A percentile compares a stretch with the other conserved stretches of the same genome.
These are phyloP conservation scores for Schizotus pectinicornis DNA, from an alignment of 2,888 invertebrate species.

Conservation along the genomic window DNA sequence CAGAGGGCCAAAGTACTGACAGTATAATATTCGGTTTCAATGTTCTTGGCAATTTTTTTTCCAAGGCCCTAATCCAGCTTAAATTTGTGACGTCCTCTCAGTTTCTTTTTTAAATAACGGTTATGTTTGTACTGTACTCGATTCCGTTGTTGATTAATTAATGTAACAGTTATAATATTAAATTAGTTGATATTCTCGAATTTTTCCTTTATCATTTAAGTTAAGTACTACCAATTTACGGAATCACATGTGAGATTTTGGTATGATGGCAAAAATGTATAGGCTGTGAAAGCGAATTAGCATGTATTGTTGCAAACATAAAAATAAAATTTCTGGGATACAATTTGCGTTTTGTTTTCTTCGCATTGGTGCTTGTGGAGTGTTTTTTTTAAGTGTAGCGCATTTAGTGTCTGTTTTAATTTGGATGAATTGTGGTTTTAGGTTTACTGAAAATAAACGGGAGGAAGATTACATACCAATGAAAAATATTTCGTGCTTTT, in stretches of 20 bases:
- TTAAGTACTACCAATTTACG: slow-evolving; percentile 11
- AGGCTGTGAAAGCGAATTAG: slow-evolving; percentile 45
- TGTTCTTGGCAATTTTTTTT: slow-evolving; percentile 11
- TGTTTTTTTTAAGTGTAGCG: too few species aligned
- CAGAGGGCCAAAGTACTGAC: slow-evolving; percentile 30
- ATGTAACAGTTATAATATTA: not conserved
- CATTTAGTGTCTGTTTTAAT: slow-evolving; percentile 16
- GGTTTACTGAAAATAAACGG: slow-evolving; percentile 54
- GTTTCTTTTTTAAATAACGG: slow-evolving; percentile 8
- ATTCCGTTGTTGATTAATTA: slow-evolving; percentile 13
- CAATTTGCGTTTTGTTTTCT: slow-evolving; percentile 36
- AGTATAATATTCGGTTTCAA: not conserved
- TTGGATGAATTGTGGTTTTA: slow-evolving; percentile 38
- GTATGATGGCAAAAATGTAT: slow-evolving; percentile 29
- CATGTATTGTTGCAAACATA: slow-evolving; percentile 35
- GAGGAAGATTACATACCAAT: slow-evolving; percentile 58
- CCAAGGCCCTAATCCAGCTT: not conserved
- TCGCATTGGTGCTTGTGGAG: slow-evolving; percentile 38
- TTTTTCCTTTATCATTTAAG: slow-evolving; percentile 2
- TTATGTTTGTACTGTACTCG: slow-evolving; percentile 1
- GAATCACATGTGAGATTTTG: slow-evolving; percentile 10
- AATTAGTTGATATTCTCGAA: not conserved
- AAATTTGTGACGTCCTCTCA: not conserved
- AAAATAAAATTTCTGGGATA: slow-evolving; percentile 45
- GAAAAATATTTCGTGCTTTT: slow-evolving; percentile 55